Conservation (phyloP, 2,113 vertebrate species). For the Sinocyclocheilus rhinocerous region DNA sequence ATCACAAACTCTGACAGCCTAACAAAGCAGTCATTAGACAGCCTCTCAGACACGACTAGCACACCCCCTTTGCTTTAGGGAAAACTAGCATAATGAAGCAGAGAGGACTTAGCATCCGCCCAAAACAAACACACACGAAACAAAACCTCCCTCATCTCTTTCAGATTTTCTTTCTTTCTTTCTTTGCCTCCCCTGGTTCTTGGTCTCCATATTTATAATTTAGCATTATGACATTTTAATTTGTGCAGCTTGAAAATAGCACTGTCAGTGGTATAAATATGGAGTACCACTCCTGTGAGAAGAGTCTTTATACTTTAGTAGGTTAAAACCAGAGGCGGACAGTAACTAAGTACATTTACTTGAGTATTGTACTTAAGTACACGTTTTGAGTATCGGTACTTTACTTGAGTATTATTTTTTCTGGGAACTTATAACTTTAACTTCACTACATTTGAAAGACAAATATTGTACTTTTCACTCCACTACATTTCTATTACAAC, state of each 20-base stretch:
- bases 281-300: slow-evolving; percentile 57
- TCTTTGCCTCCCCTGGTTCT: slow-evolving; percentile 52
- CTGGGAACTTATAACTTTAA: too few relatives aligned
- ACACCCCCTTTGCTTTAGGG: slow-evolving; percentile 59
- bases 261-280: slow-evolving; percentile 68
- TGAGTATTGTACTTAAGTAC: too few relatives aligned
- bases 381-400: too few relatives aligned
- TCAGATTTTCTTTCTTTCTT: slow-evolving; percentile 5
- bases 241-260: slow-evolving; percentile 64
- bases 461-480: too few relatives aligned
- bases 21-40: slow-evolving; percentile 73
- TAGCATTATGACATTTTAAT: slow-evolving; percentile 66
- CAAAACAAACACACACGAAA: slow-evolving; percentile 59
- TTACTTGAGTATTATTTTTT: too few relatives aligned
- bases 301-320: slow-evolving; percentile 52
- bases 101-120: slow-evolving; percentile 60
- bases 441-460: too few relatives aligned
- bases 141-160: slow-evolving; percentile 55
- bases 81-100: slow-evolving; percentile 50
- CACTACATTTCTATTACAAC: too few relatives aligned
- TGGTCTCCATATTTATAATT: slow-evolving; percentile 57
- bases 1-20: slow-evolving; percentile 65
- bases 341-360: too few relatives aligned
- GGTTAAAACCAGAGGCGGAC: too few relatives aligned
- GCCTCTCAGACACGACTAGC: slow-evolving; percentile 62